Evolutionary conservation across 2,888 invertebrate species (phyloP).

Genomic region (Ormia ochracea): DNA sequence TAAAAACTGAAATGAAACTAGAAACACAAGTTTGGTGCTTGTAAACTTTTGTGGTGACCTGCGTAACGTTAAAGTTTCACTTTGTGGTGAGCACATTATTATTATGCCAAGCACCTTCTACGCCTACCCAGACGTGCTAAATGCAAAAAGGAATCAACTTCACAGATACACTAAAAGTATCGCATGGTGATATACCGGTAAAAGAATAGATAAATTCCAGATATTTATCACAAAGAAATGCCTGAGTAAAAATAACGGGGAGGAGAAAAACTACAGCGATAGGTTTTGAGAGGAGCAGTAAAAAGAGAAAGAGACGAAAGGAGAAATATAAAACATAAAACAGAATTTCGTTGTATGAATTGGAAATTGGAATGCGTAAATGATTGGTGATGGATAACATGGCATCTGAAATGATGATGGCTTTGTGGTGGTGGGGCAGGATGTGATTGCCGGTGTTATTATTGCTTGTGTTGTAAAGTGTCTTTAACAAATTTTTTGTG

Average conservation of each 20-base stretch:
- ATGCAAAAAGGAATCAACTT: background rate
- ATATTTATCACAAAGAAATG: conserved; percentile 47
- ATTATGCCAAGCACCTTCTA: background rate
- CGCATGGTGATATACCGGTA: conserved; percentile 12
- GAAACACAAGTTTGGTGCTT: too few species aligned
- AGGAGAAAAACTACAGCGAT: conserved; percentile 24
- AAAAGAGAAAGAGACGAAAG: background rate
- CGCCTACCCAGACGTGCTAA: conserved; percentile 2
- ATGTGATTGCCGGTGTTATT: background rate
- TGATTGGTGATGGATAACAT: conserved; percentile 59
- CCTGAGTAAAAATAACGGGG: background rate
- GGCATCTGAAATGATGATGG: conserved; percentile 40
- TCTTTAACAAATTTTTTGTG: conserved; percentile 54
- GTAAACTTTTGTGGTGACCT: background rate
- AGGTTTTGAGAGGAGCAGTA: too few species aligned
- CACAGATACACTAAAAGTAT: conserved; percentile 17
- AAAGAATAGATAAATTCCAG: conserved; percentile 47
- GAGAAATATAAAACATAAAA: background rate
- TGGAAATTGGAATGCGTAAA: conserved; percentile 57
- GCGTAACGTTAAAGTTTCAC: background rate
- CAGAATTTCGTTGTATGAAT: conserved; percentile 25
- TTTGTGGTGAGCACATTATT: conserved; percentile 1
- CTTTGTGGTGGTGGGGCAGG: background rate
- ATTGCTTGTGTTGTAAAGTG: conserved; percentile 9
- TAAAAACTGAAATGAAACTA: too few species aligned